Base-by-base conservation (phyloP, 64 coral and sea anemone species). In the Catalaphyllia jardinei region DNA sequence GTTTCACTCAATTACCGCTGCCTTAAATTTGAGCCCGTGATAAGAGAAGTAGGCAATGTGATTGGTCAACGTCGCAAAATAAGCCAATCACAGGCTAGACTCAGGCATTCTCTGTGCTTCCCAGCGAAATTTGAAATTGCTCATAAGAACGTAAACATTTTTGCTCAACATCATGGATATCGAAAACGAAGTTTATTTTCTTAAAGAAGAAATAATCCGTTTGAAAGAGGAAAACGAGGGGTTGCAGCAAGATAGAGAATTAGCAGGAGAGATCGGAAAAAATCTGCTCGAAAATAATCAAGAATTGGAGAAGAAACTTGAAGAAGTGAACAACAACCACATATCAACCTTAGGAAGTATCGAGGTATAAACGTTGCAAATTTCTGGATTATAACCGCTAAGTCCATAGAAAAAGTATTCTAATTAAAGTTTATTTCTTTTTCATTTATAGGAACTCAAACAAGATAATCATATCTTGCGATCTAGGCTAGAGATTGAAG, bases 211-310 rank as follows among this genome's bases (percentile, higher is more conserved):
- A 62, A 42, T 87, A 59, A 67, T 51, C 10, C 35, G 67, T 19
- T 84, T 97, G 5, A 86, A 79, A 17, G 85, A 93, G 28, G 92
- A 97, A 52, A 91, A 82, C 16, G 82, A 87, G 54, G 76, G 73
- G 7, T 51, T 97, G 60, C 73, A 90, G 30, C 77, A 87, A 46
- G 88, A 97, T 79, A 72, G 85, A 29, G 60, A 97, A 79, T 87
- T 97, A 50, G 95, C 97, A n/a, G 97, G 93, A 8, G 77, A 99
- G 29, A 64, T 99, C 15, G 97, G 97, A 0, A 99, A 99, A 31
- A 90, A 83, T 60, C 90, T 99, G 29, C 79, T 99, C 1, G 87
- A 99, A 90, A 94, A 87, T 22, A 99, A 99, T 31, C 95, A 93
- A 55, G 97, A 99, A 67, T 90, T 93, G 72, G 83, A 95, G 72